phyloP scores from a whole-genome alignment of 2,888 invertebrate species.

The Tachina grossa region DNA sequence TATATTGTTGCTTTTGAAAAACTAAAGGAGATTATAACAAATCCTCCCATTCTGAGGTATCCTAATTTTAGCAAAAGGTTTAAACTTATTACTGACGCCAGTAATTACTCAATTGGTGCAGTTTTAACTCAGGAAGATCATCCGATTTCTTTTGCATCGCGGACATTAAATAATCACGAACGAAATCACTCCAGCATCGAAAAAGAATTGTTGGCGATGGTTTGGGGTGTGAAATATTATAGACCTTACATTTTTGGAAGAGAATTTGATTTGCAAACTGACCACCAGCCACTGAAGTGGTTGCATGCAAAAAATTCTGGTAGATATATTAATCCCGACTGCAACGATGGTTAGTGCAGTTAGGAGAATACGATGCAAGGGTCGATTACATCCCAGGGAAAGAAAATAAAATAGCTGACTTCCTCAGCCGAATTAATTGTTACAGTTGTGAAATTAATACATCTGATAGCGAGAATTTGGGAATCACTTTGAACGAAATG shows the following conservation, averaged over 20 bases:
- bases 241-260: conserved; percentile 78
- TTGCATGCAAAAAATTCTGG: conserved; percentile 17
- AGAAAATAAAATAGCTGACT: conserved; percentile 60
- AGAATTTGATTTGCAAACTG: conserved; percentile 61
- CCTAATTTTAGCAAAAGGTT: conserved; percentile 26
- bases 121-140: conserved; percentile 54
- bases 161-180: too few relatives aligned
- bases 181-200: conserved; percentile 52
- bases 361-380: conserved; percentile 63
- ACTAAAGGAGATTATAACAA: conserved; percentile 16
- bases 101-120: conserved; percentile 28
- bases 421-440: conserved; percentile 65
- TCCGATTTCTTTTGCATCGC: conserved; percentile 60
- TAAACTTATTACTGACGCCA: conserved; percentile 10
- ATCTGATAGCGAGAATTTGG: conserved; percentile 9
- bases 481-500: background rate
- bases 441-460: conserved; percentile 16
- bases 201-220: conserved; percentile 23
- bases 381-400: conserved; percentile 70
- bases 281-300: conserved; percentile 67
- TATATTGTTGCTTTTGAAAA: conserved; percentile 4
- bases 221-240: conserved; percentile 75
- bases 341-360: conserved; percentile 65
- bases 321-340: conserved; percentile 62
- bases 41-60: conserved; percentile 22